phyloP scores from a whole-genome alignment of 35 echinoderm and acorn worm genomes.

The Heliocidaris erythrogramma region DNA sequence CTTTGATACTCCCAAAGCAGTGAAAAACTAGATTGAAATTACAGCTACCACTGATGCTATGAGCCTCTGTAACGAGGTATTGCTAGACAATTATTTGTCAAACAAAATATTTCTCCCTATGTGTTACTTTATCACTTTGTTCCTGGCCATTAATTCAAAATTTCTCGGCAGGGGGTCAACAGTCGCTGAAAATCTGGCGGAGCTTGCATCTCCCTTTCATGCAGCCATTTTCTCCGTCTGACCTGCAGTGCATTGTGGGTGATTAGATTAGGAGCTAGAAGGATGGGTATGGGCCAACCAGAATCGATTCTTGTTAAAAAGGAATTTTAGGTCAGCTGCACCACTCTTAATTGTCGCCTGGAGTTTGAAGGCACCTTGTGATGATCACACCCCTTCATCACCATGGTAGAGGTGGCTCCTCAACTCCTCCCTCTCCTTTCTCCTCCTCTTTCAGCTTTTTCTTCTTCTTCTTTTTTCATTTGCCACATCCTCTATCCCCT shows the following conservation, averaged over 20 bases:
- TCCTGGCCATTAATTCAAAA: neutral
- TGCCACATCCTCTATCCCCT: neutral
- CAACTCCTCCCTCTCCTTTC: neutral
- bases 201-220: neutral
- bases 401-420: neutral
- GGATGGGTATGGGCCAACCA: constrained; percentile 7
- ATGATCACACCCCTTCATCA: constrained; percentile 9
- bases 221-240: neutral
- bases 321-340: constrained; percentile 16
- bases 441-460: neutral
- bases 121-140: neutral
- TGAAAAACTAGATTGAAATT: neutral
- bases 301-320: constrained; percentile 13
- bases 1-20: neutral
- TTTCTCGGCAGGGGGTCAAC: neutral
- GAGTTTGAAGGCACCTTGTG: neutral
- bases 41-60: neutral
- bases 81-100: neutral
- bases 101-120: neutral
- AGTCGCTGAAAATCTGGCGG: neutral
- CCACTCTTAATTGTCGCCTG: neutral
- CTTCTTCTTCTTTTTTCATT: neutral
- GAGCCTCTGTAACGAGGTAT: neutral
- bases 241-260: neutral
- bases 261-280: constrained; percentile 2